Base-by-base conservation (phyloP, 2,888 invertebrate species). In the Caenorhabditis wallacei region DNA sequence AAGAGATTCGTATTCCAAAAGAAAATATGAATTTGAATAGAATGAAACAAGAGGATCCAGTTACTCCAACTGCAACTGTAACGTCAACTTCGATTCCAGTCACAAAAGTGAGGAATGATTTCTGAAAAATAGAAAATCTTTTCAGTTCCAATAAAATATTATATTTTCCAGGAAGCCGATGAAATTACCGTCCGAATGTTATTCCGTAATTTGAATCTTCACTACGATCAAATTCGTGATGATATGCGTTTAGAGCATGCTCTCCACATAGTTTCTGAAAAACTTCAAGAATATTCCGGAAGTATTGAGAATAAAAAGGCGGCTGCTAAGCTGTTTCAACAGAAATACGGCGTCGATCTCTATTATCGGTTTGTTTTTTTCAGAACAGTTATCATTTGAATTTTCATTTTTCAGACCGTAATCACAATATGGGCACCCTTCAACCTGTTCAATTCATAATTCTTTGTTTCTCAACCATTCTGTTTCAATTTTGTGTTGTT, bases 151-250 rank as follows among this genome's bases (percentile, higher is more conserved):
- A n/a, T n/a, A n/a, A n/a, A n/a, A n/a, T n/a, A n/a, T 46, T 46
- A 2, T 2, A 11, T 43, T 11, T 43, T 43, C 43, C 54, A 59
- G 11, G 40, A 40, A 24, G 59, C 16, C 30, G 56, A 56, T 20
- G 69, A 69, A 2, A 20, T 20, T 8, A 37, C 43, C 20, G 56
- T 30, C 11, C 37, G 16, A 16, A 69, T 69, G 69, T 8, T 69
- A 0, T 68, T 54, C 43, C 37, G 68, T 22, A 68, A n/a, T 37
- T 24, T 68, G 22, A 20, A 7, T 22, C 40, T 54, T 10, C 40
- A 18, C 18, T 69, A 30, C 56, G 69, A 69, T n/a, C 20, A 43
- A 5, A 46, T 69, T 56, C 69, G 69, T 13, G 69, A 69, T 13
- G 40, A 26, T 1, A 56, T 69, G 69, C 22, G 20, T 0, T 26